Conservation (phyloP, 2,113 vertebrate species). For the Bufo bufo region DNA sequence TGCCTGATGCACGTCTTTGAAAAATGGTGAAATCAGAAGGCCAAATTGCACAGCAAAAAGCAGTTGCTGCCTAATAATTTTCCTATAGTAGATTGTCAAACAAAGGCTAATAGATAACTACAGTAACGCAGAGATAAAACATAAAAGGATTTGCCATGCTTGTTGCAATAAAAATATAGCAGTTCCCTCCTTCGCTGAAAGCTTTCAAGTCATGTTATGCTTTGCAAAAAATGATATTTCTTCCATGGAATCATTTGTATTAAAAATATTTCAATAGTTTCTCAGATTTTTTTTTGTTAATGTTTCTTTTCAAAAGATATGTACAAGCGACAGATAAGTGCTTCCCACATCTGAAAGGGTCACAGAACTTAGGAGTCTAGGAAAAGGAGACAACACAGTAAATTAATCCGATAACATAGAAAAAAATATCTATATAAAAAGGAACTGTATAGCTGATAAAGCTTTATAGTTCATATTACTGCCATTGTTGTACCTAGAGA, state of each 20-base stretch:
- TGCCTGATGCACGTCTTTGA: conserved; percentile 37
- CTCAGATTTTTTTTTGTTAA: neutral
- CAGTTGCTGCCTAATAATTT: conserved; percentile 37
- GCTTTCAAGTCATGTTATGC: conserved; percentile 35
- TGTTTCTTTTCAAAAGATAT: neutral
- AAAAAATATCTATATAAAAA: neutral
- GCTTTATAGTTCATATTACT: neutral
- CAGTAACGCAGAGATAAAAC: conserved; percentile 36
- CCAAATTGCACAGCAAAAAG: conserved; percentile 54
- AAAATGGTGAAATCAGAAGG: conserved; percentile 54
- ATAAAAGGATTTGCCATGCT: conserved; percentile 36
- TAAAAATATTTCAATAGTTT: neutral
- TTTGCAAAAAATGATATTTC: conserved; percentile 37
- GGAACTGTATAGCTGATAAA: neutral
- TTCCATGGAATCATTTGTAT: conserved; percentile 30
- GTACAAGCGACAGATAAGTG: neutral
- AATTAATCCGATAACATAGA: neutral
- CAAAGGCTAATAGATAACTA: conserved; percentile 53
- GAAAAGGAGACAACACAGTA: neutral
- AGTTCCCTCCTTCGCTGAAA: conserved; percentile 4
- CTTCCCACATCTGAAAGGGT: neutral
- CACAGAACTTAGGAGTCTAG: neutral
- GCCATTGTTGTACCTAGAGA: too few species aligned
- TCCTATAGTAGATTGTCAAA: conserved; percentile 52
- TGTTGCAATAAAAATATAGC: conserved; percentile 51